Base-by-base conservation (phyloP, 2,888 invertebrate genomes). In the Calephelis perditalis region DNA sequence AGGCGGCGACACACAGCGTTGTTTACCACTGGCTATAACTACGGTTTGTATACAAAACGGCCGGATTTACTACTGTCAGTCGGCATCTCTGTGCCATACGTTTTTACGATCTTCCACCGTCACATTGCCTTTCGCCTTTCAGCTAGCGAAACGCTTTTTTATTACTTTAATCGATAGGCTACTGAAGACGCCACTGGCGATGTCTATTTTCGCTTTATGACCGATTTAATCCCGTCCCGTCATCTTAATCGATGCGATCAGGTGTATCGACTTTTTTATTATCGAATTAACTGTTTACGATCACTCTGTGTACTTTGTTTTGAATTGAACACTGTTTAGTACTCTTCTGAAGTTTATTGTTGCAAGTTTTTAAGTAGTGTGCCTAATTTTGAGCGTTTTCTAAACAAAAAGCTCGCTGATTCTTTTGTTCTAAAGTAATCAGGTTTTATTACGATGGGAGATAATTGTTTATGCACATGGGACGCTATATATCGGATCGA, bases 161-260 rank as follows among this genome's bases (percentile, higher is more conserved):
- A 88, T 89, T 88, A 87, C 89, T 90, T 89, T 89, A 89, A 90
- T 89, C 89, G 86, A 90, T 89, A 81, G 75, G 75, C 79, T 82
- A 81, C 82, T 82, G 81, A 86, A 87, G 84, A 86, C 79, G 79
- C 78, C 72, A 79, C 75, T 78, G 78, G 75, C 77, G 75, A 74
- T 76, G 76, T 75, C 82, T 90, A 87, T 88, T 88, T 86, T 80
- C 70, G 76, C 71, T 69, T 87, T 84, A 90, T 76, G 75, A 76
- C 77, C 80, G 72, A 81, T 82, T 84, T 84, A 83, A 85, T 85
- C 80, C 76, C 74, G 75, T 79, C 73, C 70, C 77, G 77, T 71
- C 77, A 75, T 75, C 77, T 79, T 78, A 76, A 85, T 85, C 78
- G 79, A 76, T 72, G 72, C 70, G 79, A 86, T 88, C 85, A 86